Percentiles rank a stretch among this genome's conserved stretches.
Evolutionary conservation across 2,113 vertebrate genomes (phyloP).

Genomic region (Callaeas wilsoni): DNA sequence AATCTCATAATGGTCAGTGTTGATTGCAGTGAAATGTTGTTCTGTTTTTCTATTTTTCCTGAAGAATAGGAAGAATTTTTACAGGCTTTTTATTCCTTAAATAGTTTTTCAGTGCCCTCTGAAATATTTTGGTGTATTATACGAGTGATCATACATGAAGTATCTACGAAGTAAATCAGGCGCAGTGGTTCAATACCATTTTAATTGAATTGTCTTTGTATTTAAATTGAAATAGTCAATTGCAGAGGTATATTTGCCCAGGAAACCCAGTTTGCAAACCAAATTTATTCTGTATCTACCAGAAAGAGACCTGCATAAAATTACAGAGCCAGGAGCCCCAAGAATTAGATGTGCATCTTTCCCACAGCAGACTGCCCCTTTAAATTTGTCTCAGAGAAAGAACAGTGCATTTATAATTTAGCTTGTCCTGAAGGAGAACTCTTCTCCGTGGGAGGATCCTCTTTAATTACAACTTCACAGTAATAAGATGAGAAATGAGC

Average conservation of each 20-base stretch:
- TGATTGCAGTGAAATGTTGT: not conserved
- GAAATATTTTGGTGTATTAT: not conserved
- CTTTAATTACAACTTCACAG: constrained; percentile 77
- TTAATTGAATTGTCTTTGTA: constrained; percentile 50
- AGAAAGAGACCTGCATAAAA: constrained; percentile 23
- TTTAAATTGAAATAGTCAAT: constrained; percentile 49
- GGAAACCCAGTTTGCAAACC: not conserved
- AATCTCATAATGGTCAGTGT: not conserved
- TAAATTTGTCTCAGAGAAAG: constrained; percentile 54
- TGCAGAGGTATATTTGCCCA: constrained; percentile 25
- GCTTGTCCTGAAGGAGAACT: constrained; percentile 67
- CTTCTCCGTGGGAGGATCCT: constrained; percentile 67
- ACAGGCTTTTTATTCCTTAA: not conserved
- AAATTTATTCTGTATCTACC: constrained; percentile 30
- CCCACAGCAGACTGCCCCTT: constrained; percentile 28
- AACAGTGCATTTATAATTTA: constrained; percentile 65
- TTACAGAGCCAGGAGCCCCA: not conserved
- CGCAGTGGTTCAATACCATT: constrained; percentile 34
- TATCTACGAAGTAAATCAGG: not conserved
- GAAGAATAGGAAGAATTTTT: not conserved
- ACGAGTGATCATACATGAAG: not conserved
- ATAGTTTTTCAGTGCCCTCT: not conserved
- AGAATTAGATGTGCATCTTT: constrained; percentile 20
- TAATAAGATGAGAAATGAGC: constrained; percentile 80
- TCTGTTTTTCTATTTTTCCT: not conserved